Evolutionary conservation across 1,140 invertebrate genomes (phyloP).

Genomic region (Lysiphlebus fabarum): DNA sequence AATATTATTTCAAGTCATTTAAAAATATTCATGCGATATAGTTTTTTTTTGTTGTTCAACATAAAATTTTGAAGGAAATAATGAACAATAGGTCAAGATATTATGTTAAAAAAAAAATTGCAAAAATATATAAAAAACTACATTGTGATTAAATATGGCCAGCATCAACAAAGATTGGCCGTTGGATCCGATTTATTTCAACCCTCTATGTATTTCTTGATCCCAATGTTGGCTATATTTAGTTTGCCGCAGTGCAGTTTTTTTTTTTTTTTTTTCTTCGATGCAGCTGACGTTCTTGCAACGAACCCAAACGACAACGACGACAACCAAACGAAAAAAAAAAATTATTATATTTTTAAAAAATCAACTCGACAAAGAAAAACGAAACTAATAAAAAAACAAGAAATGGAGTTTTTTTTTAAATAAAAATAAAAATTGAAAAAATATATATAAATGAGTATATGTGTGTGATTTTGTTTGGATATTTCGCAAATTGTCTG

Average conservation of each 20-base stretch:
- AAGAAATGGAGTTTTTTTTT: conserved; percentile 1
- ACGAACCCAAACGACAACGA: too few relatives aligned
- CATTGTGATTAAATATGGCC: too few relatives aligned
- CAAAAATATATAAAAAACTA: too few relatives aligned
- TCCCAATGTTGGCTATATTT: conserved; percentile 17
- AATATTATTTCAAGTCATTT: too few relatives aligned
- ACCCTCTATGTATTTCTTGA: neutral
- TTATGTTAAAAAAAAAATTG: too few relatives aligned
- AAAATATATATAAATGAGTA: neutral
- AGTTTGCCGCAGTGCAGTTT: conserved; percentile 17
- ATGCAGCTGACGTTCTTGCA: conserved; percentile 14
- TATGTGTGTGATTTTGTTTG: neutral
- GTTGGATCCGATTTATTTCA: neutral
- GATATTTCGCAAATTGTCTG: conserved; percentile 10
- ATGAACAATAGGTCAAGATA: too few relatives aligned
- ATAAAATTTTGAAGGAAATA: too few relatives aligned
- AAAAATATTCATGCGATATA: too few relatives aligned
- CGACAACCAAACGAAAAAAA: conserved; percentile 9
- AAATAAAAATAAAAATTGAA: neutral
- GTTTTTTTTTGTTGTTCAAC: too few relatives aligned
- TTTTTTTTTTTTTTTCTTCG: too few relatives aligned
- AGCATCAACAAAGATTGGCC: neutral
- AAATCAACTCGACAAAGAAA: neutral
- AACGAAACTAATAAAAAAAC: neutral
- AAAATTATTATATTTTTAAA: neutral